Conservation (phyloP, 2,888 invertebrate genomes). For the Heteropelma amictum region DNA sequence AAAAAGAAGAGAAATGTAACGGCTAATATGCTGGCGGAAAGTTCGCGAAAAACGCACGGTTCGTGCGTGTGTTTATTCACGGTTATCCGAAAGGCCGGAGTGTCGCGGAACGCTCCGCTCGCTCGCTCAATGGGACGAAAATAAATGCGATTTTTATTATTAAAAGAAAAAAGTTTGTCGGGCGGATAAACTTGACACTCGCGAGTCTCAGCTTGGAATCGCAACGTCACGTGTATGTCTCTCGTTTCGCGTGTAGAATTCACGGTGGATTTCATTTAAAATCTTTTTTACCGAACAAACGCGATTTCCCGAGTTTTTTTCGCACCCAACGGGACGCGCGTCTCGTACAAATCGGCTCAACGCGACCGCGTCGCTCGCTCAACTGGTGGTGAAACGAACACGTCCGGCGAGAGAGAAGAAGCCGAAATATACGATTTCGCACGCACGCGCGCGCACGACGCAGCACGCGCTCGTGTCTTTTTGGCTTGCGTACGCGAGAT, state of each 20-base stretch:
- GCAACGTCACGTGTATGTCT: background rate
- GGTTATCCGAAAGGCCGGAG: background rate
- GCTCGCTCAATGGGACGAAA: conserved; percentile 16
- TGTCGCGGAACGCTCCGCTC: background rate
- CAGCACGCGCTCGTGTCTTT: background rate
- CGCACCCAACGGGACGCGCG: background rate
- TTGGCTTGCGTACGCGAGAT: background rate
- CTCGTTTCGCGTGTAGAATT: background rate
- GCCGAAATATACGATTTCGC: conserved; percentile 6
- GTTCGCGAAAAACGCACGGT: too few relatives aligned
- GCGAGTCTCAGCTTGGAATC: background rate
- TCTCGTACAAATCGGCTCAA: conserved; percentile 50
- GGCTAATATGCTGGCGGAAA: too few relatives aligned
- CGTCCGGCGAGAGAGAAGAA: background rate
- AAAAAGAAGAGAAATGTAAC: too few relatives aligned
- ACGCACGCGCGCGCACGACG: conserved; percentile 19
- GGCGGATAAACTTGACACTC: background rate
- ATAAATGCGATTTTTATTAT: conserved; percentile 43
- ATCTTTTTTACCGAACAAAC: too few relatives aligned
- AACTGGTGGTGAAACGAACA: conserved; percentile 70
- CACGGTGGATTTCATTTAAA: background rate
- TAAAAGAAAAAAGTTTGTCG: too few relatives aligned
- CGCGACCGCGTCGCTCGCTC: conserved; percentile 68
- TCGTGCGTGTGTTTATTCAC: conserved; percentile 1
- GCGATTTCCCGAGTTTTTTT: too few relatives aligned